Percentiles rank a stretch among this genome's conserved stretches.
Evolutionary conservation across 1,140 invertebrate genomes (phyloP).

Genomic region (Cyclina sinensis): DNA sequence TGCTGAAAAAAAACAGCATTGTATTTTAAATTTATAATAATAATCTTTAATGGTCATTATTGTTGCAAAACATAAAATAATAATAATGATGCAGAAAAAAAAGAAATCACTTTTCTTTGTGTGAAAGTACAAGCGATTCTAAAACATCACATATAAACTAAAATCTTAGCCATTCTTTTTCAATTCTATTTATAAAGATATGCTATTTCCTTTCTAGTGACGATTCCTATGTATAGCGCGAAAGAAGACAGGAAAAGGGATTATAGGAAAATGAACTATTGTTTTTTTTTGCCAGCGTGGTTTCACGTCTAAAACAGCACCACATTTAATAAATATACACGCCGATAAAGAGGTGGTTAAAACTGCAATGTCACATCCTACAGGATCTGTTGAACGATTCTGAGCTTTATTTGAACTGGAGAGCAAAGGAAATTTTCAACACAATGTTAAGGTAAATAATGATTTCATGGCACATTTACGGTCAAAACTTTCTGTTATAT

Average conservation of each 20-base stretch:
- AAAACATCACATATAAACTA: too few relatives aligned
- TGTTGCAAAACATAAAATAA: too few relatives aligned
- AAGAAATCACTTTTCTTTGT: too few relatives aligned
- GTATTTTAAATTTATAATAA: too few relatives aligned
- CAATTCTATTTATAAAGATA: neutral
- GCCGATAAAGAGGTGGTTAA: neutral
- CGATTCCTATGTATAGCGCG: neutral
- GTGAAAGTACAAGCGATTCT: too few relatives aligned
- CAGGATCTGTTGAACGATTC: neutral
- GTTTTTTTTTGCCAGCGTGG: neutral
- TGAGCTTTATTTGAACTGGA: neutral
- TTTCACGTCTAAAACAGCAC: neutral
- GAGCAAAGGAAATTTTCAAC: neutral
- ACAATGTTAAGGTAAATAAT: neutral
- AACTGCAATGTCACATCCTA: neutral
- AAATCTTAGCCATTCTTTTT: too few relatives aligned
- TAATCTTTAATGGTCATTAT: too few relatives aligned
- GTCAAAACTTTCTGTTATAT: neutral
- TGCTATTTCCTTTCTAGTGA: neutral
- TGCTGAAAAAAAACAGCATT: too few relatives aligned
- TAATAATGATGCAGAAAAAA: too few relatives aligned
- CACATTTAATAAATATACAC: neutral
- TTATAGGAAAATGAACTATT: neutral
- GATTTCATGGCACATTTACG: neutral
- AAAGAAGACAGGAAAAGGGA: neutral